A percentile compares a stretch with the other conserved stretches of the same genome.
Conservation (phyloP, 2,797 vertebrate species). For the Rhinogobio ventralis region DNA sequence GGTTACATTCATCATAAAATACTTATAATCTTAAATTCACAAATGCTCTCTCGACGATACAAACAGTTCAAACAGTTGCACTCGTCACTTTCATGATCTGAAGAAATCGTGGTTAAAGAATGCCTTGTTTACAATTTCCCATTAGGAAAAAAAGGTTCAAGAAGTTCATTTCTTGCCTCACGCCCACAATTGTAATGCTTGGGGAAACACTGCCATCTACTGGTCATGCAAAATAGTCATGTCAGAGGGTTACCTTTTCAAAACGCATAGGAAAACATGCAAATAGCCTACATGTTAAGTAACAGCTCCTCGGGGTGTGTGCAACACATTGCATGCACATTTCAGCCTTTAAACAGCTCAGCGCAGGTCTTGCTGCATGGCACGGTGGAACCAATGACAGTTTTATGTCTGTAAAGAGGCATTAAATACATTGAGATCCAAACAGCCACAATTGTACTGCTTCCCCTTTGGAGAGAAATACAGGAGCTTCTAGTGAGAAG, state of each 20-base stretch:
- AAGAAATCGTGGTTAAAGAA: slow-evolving; percentile 78
- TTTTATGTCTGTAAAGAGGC: slow-evolving; percentile 18
- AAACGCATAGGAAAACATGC: slow-evolving; percentile 69
- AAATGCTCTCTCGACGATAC: slow-evolving; percentile 79
- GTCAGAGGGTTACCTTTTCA: slow-evolving; percentile 63
- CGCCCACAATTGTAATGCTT: slow-evolving; percentile 69
- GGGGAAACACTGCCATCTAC: slow-evolving; percentile 86
- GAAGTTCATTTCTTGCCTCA: slow-evolving; percentile 65
- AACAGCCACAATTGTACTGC: background rate
- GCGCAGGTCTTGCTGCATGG: slow-evolving; percentile 25
- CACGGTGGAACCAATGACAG: slow-evolving; percentile 36
- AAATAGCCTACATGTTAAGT: slow-evolving; percentile 73
- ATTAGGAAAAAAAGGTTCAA: slow-evolving; percentile 75
- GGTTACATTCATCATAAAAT: slow-evolving; percentile 73
- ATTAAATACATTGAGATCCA: background rate
- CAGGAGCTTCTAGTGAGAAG: background rate
- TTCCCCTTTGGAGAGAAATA: background rate
- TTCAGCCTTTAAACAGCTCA: slow-evolving; percentile 46
- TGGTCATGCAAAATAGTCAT: slow-evolving; percentile 60
- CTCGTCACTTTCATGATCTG: slow-evolving; percentile 79
- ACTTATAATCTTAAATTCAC: slow-evolving; percentile 75
- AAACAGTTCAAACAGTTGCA: slow-evolving; percentile 76
- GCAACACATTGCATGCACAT: slow-evolving; percentile 53
- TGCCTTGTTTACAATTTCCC: slow-evolving; percentile 79
- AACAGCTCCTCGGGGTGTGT: slow-evolving; percentile 59